Conservation (phyloP, 53 echinoderm and acorn worm species). For the Antedon mediterranea region DNA sequence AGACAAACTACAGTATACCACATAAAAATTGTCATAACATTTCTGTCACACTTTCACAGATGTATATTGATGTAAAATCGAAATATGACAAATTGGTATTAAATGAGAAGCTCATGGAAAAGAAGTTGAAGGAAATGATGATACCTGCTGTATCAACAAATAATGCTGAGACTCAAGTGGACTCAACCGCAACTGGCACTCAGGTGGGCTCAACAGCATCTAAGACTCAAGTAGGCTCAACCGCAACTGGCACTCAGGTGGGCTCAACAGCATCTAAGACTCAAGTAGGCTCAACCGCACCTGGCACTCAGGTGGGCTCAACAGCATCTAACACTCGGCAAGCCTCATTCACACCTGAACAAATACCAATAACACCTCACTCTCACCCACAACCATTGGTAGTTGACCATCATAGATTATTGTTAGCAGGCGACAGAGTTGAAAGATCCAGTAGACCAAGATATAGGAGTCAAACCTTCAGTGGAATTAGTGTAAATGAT, state of each 20-base stretch:
- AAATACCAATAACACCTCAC: too few relatives aligned
- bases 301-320: conserved; percentile 12
- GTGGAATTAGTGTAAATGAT: background rate
- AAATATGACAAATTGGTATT: conserved; percentile 35
- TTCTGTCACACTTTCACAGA: too few relatives aligned
- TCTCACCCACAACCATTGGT: too few relatives aligned
- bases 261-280: background rate
- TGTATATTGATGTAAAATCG: conserved; percentile 53
- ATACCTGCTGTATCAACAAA: conserved; percentile 23
- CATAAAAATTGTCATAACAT: too few relatives aligned
- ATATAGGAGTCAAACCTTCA: background rate
- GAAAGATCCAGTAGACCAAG: background rate
- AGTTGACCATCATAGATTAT: too few relatives aligned
- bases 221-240: background rate
- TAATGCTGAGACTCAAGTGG: conserved; percentile 3
- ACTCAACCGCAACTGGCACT: background rate
- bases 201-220: conserved; percentile 21
- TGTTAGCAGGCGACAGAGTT: background rate
- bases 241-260: conserved; percentile 3
- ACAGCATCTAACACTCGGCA: background rate
- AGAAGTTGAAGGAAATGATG: conserved; percentile 8
- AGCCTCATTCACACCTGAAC: too few relatives aligned
- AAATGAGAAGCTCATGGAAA: conserved; percentile 30
- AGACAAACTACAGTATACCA: too few relatives aligned
- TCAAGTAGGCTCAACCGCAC: background rate